phyloP scores from a whole-genome alignment of 1,140 invertebrate species.

The Drosophila ogumai region DNA sequence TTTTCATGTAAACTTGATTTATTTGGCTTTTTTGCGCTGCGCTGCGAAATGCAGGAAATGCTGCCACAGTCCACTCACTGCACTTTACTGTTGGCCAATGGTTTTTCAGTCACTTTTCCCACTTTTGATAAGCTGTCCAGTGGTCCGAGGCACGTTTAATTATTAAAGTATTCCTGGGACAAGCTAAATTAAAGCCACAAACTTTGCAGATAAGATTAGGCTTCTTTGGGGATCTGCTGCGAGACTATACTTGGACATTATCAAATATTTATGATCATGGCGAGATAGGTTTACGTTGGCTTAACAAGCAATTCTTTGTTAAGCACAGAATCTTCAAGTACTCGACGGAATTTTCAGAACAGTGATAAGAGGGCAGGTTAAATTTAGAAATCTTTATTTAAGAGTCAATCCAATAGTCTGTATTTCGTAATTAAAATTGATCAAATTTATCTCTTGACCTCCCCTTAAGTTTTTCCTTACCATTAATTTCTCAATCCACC shows the following conservation, averaged over 20 bases:
- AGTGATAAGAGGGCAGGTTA: not conserved
- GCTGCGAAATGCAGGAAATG: conserved; percentile 37
- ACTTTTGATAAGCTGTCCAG: conserved; percentile 28
- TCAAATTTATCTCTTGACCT: no score
- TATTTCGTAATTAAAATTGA: not conserved
- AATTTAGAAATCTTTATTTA: not conserved
- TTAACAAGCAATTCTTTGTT: not conserved
- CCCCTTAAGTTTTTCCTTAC: no score
- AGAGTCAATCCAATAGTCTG: not conserved
- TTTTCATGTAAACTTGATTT: conserved; percentile 59
- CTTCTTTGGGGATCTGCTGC: not conserved
- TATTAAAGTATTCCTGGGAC: conserved; percentile 20
- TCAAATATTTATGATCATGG: conserved; percentile 10
- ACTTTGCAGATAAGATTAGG: conserved; percentile 23
- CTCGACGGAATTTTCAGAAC: not conserved
- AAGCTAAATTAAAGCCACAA: conserved; percentile 15
- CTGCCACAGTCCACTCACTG: conserved; percentile 20
- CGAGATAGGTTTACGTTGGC: not conserved
- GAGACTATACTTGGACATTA: not conserved
- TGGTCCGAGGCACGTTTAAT: conserved; percentile 2
- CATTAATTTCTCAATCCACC: not conserved
- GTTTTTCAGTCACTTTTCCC: conserved; percentile 13
- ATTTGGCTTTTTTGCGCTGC: conserved; percentile 33
- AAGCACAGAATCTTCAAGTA: not conserved
- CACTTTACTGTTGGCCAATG: conserved; percentile 7